A percentile compares a stretch with the other conserved stretches of the same genome.
Conservation (phyloP, 2,888 invertebrate species). For the Hipparchia sbordonii region DNA sequence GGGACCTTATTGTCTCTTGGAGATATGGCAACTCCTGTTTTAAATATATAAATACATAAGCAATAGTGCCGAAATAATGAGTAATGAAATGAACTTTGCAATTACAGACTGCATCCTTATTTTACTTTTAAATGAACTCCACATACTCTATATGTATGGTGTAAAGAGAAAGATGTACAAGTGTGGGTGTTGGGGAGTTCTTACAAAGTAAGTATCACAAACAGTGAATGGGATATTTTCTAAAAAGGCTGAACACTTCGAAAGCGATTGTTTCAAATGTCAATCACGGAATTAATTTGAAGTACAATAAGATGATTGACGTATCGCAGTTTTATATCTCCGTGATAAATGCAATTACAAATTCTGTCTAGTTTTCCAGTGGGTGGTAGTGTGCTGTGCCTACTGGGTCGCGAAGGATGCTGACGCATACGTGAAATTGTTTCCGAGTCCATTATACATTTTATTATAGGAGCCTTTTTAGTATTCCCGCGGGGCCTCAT, state of each 20-base stretch:
- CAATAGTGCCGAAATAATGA: slow-evolving; percentile 47
- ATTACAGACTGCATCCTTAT: slow-evolving; percentile 27
- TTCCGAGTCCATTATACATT: slow-evolving; percentile 43
- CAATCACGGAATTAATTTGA: slow-evolving; percentile 58
- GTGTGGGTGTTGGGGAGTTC: slow-evolving; percentile 28
- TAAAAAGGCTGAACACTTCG: slow-evolving; percentile 38
- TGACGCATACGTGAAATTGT: slow-evolving; percentile 58
- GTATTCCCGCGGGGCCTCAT: slow-evolving; percentile 55
- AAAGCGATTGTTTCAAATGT: slow-evolving; percentile 64
- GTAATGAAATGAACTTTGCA: background rate
- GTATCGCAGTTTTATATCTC: slow-evolving; percentile 59
- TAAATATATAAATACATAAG: slow-evolving; percentile 40
- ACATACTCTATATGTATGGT: slow-evolving; percentile 6
- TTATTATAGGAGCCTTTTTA: slow-evolving; percentile 53
- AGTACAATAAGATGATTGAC: slow-evolving; percentile 67
- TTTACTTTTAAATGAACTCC: slow-evolving; percentile 41
- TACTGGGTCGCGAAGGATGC: slow-evolving; percentile 51
- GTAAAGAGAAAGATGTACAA: slow-evolving; percentile 11
- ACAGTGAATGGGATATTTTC: slow-evolving; percentile 30
- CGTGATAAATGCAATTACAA: slow-evolving; percentile 37
- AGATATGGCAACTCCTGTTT: background rate
- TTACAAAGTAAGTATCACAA: slow-evolving; percentile 23
- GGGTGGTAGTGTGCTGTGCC: slow-evolving; percentile 47
- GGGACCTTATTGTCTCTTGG: background rate
- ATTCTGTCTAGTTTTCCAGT: slow-evolving; percentile 44